These are phyloP conservation scores for Lochmaea capreae DNA, from an alignment of 2,888 invertebrate species.

Conservation along the genomic window DNA sequence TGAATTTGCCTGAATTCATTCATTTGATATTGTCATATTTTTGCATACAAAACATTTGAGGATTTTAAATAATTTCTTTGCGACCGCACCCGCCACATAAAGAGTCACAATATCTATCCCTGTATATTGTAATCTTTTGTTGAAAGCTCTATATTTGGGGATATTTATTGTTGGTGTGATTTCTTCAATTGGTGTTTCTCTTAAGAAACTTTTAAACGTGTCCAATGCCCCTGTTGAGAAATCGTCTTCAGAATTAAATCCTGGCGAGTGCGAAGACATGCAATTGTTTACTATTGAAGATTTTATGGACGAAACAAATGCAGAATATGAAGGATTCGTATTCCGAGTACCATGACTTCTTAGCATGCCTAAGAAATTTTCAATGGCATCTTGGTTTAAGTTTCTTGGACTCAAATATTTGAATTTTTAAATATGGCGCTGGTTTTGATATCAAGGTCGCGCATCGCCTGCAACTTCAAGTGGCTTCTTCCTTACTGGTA, in stretches of 20 bases:
- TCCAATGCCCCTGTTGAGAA: background rate
- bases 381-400: background rate
- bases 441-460: no score
- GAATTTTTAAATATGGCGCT: no score
- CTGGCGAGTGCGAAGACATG: slow-evolving; percentile 34
- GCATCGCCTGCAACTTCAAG: no score
- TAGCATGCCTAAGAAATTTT: slow-evolving; percentile 40
- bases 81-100: background rate
- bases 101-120: background rate
- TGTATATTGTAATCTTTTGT: background rate
- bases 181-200: background rate
- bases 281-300: slow-evolving; percentile 43
- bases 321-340: slow-evolving; percentile 40
- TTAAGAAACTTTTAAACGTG: background rate
- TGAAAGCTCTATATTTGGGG: background rate
- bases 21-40: background rate
- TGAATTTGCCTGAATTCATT: background rate
- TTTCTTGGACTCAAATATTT: slow-evolving; percentile 1
- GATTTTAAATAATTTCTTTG: slow-evolving; percentile 6
- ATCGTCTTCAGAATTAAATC: slow-evolving; percentile 39
- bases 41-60: background rate
- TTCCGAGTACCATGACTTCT: slow-evolving; percentile 40
- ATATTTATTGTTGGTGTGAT: background rate
- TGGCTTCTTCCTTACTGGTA: no score
- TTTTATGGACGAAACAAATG: slow-evolving; percentile 41